Base-by-base conservation (phyloP, 1,140 invertebrate species). In the Apolygus lucorum region DNA sequence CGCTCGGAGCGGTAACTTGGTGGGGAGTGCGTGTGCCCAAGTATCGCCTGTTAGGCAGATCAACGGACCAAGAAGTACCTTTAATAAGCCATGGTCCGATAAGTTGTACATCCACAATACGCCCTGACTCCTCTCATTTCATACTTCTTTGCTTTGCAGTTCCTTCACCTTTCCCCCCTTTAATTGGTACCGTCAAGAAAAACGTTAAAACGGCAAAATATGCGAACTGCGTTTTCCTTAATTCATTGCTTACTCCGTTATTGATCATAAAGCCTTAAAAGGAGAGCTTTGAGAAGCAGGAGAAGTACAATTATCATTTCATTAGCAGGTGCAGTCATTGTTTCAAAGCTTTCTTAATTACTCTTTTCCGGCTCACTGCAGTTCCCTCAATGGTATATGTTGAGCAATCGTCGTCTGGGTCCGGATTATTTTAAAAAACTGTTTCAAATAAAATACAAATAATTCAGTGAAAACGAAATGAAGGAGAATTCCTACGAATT, bases 71-170 rank as follows among this genome's bases (percentile, higher is more conserved):
- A 59, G 22, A 59, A 59, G 54, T 59, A 17, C 54, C 13, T 59
- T 59, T 59, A 59, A 59, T 59, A 59, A 59, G 54, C 54, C 54
- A 59, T 24, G 54, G 54, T 59, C 54, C 22, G 54, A 59, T 59
- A 59, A 59, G 54, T 59, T 24, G 54, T 13, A 24, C 11, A 24
- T 59, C 54, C 54, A 59, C 54, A 59, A 17, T 59, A 59, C 8
- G 54, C 54, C 22, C 54, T 24, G 54, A 42, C 34, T 17, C 34
- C 17, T 17, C 17, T 42, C 34, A 42, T 42, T 42, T 42, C 17
- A 42, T 8, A 42, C 34, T 42, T n/a, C n/a, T n/a, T 17, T 42
- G 4, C 34, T 42, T 4, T 42, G 34, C 4, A 42, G 34, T 42
- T 42, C 34, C 17, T 42, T 17, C 4, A 42, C 34, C 34, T 42